Evolutionary conservation across 2,888 invertebrate genomes (phyloP), one percentile per base, ranked within the genome.

Genomic region (Clostera curtula): DNA sequence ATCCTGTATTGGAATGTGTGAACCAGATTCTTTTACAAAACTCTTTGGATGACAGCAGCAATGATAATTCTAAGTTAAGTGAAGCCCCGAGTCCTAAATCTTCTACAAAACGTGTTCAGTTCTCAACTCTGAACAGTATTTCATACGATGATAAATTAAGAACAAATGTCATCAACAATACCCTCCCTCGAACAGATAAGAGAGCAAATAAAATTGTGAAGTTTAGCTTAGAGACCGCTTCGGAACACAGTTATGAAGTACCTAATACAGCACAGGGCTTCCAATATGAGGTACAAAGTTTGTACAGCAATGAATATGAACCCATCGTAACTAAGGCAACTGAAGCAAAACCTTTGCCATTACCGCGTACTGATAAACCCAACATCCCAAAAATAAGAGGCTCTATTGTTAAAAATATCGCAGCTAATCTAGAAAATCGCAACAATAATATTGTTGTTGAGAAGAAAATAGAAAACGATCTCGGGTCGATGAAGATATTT

Each of bases 1-100:
- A 93, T 71, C 93, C 93, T 1, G 93, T 94, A 4, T 70, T 94
- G 25, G 93, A 94, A 67, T 93, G 93, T 57, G 93, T 94, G 41
- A 93, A 93, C 75, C 93, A 92, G 71, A 94, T 94, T 48, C 73
- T 94, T 18, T 70, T 94, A 14, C 90, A 93, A 49, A 93, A 93
- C 60, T 87, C 88, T 10, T 79, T 88, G 62, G 88, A 88, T 37
- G 88, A 85, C 33, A 85, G 83, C 44, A 82, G 80, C 36, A 80
- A 79, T 44, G 83, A 83, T 37, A 77, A 73, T 45, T 79, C 82
- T 5, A 77, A 80, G 46, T 77, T 75, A 19, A 82, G 83, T 43
- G 79, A 84, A 58, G 51, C 77, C 22, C 77, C 79, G 9, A 82
- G 83, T 40, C 84, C 84, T 5, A 84, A 84, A 55, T 47, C 80